phyloP scores from a whole-genome alignment of 2,797 vertebrate genomes.

The Florisuga fusca region DNA sequence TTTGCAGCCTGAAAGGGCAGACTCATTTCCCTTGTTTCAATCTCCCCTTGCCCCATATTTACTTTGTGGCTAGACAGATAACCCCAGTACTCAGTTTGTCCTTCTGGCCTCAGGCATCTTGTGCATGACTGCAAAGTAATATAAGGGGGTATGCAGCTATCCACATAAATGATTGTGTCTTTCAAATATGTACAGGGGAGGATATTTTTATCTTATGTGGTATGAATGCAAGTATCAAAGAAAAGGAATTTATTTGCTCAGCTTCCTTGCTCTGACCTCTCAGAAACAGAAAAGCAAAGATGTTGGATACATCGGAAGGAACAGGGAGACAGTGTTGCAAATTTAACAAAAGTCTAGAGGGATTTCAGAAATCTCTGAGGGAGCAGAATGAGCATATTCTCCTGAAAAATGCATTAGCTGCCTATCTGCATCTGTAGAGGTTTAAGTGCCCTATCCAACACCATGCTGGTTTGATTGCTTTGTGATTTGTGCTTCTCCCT shows the following conservation, averaged over 20 bases:
- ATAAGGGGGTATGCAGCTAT: neutral
- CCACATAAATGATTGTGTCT: conserved; percentile 1
- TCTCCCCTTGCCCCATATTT: neutral
- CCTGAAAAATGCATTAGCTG: neutral
- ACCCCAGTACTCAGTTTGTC: conserved; percentile 8
- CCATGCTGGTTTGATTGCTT: neutral
- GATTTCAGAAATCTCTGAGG: conserved; percentile 1
- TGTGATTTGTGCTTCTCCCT: neutral
- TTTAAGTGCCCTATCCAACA: neutral
- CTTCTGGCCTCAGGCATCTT: conserved; percentile 37
- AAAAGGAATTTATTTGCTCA: conserved; percentile 19
- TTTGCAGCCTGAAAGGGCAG: conserved; percentile 13
- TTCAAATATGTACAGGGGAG: conserved; percentile 31
- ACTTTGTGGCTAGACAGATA: conserved; percentile 57
- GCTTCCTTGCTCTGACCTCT: neutral
- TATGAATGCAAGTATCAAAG: conserved; percentile 15
- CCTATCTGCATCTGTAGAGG: neutral
- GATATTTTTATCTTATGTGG: neutral
- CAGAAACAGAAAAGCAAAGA: neutral
- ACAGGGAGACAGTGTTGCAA: neutral
- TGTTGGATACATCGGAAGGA: neutral
- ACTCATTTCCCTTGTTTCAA: conserved; percentile 10
- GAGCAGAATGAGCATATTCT: neutral
- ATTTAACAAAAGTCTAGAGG: neutral
- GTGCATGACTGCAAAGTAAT: neutral